phyloP scores from a whole-genome alignment of 2,888 invertebrate genomes.

The Erebia aethiops region DNA sequence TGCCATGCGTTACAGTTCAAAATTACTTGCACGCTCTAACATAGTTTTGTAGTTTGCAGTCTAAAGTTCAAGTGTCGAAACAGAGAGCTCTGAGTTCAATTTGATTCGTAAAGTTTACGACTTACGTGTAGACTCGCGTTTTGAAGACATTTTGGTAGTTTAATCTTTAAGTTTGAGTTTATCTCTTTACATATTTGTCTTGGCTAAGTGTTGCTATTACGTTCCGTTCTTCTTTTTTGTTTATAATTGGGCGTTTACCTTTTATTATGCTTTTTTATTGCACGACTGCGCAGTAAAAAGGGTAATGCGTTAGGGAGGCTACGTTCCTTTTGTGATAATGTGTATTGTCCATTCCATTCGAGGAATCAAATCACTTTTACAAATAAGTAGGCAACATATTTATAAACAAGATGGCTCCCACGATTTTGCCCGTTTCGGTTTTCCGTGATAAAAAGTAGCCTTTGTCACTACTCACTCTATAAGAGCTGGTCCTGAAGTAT shows the following conservation, averaged over 20 bases:
- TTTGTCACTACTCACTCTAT: no score
- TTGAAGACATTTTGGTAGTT: constrained; percentile 27
- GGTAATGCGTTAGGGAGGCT: neutral
- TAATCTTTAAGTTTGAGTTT: constrained; percentile 31
- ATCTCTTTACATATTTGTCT: constrained; percentile 19
- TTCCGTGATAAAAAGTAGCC: no score
- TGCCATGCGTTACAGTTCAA: constrained; percentile 36
- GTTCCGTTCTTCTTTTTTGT: constrained; percentile 9
- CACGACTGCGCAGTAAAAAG: neutral
- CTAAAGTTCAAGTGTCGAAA: constrained; percentile 44
- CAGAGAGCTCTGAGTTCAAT: constrained; percentile 42
- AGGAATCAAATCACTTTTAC: no score
- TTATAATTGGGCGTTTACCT: constrained; percentile 2
- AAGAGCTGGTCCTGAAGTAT: no score
- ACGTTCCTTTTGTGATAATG: neutral
- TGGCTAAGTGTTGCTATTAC: constrained; percentile 12
- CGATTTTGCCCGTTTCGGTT: no score
- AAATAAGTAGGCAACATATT: no score
- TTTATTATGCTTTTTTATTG: constrained; percentile 12
- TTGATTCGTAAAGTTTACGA: constrained; percentile 45
- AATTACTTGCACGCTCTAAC: constrained; percentile 35
- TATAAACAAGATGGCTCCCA: no score
- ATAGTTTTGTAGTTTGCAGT: constrained; percentile 41
- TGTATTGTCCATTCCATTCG: no score
- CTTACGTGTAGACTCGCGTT: constrained; percentile 40